phyloP scores from a whole-genome alignment of 2,888 invertebrate genomes.

The Tineola bisselliella region DNA sequence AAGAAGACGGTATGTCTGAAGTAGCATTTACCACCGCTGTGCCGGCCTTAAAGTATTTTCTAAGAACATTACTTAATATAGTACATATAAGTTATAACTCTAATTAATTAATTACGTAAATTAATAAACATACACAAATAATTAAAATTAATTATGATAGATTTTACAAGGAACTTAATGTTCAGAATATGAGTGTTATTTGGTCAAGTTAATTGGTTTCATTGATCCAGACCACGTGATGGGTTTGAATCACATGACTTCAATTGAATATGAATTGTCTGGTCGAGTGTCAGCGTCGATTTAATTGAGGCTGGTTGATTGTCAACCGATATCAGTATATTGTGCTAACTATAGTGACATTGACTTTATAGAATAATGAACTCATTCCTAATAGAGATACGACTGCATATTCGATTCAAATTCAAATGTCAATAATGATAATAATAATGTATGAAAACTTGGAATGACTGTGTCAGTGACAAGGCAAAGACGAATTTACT shows the following conservation, averaged over 20 bases:
- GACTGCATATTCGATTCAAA: too few relatives aligned
- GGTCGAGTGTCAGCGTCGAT: neutral
- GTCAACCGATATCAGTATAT: neutral
- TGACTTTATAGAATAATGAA: neutral
- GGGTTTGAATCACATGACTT: slow-evolving; percentile 5
- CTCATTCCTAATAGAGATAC: too few relatives aligned
- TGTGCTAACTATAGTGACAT: neutral
- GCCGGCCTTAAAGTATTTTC: too few relatives aligned
- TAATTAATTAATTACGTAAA: neutral
- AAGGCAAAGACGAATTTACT: too few relatives aligned
- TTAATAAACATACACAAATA: neutral
- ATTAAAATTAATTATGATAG: neutral
- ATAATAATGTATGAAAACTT: too few relatives aligned
- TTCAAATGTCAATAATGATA: too few relatives aligned
- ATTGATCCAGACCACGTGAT: neutral
- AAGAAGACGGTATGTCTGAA: too few relatives aligned
- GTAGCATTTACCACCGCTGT: too few relatives aligned
- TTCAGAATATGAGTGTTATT: neutral
- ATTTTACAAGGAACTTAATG: neutral
- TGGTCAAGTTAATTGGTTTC: neutral
- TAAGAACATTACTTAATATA: too few relatives aligned
- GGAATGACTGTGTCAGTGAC: too few relatives aligned
- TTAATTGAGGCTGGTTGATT: neutral
- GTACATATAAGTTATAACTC: too few relatives aligned
- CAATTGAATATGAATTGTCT: slow-evolving; percentile 2